A percentile compares a stretch with the other conserved stretches of the same genome.
These are phyloP conservation scores for Corythornis cristatus DNA, from an alignment of 2,113 vertebrate genomes.

Conservation along the genomic window DNA sequence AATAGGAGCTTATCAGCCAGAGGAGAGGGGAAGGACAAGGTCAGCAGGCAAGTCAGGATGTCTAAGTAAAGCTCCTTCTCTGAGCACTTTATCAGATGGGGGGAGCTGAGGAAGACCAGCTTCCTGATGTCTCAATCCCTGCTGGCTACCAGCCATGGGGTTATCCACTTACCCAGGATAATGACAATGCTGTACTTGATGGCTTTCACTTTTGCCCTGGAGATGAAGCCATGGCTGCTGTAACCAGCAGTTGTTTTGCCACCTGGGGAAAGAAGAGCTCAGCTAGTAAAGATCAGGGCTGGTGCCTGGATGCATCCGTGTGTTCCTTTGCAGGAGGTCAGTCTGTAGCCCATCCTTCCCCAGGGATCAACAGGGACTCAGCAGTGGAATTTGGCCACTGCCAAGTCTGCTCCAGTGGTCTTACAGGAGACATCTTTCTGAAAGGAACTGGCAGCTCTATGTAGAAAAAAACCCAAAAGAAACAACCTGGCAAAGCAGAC, in stretches of 20 bases:
- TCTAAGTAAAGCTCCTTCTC: neutral
- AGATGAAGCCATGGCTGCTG: slow-evolving; percentile 70
- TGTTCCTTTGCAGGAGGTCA: neutral
- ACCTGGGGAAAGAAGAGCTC: slow-evolving; percentile 49
- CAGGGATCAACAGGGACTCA: neutral
- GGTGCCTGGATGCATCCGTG: too few relatives aligned
- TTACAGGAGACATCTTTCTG: neutral
- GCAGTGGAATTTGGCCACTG: neutral
- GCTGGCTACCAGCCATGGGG: neutral
- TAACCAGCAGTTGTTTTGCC: slow-evolving; percentile 68
- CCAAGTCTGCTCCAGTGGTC: neutral
- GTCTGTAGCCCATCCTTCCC: neutral
- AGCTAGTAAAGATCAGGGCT: neutral
- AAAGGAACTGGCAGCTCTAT: neutral
- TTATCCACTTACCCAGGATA: slow-evolving; percentile 74
- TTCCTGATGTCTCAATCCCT: neutral
- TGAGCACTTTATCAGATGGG: neutral
- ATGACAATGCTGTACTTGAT: slow-evolving; percentile 80
- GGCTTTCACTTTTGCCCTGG: slow-evolving; percentile 79
- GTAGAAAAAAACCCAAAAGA: neutral
- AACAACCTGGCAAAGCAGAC: neutral
- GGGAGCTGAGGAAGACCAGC: neutral
- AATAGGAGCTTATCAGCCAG: neutral
- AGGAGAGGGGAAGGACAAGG: neutral
- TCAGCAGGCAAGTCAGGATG: neutral